Percentiles rank a stretch among this genome's conserved stretches.
Conservation (phyloP, 35 echinoderm and acorn worm species). For the Ophioderma brevispina region DNA sequence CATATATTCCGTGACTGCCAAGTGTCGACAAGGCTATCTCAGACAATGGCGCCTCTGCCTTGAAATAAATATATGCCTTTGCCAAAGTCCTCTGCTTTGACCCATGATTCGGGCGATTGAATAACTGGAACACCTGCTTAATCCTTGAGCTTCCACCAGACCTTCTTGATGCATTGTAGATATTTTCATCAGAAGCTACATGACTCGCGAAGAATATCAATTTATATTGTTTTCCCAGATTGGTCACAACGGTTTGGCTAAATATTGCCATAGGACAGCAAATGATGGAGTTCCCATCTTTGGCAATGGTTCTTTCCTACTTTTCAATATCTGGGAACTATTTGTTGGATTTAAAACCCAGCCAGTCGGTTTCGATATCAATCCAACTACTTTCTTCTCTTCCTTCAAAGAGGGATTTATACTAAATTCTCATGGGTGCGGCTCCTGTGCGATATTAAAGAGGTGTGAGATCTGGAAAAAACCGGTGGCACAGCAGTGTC, state of each 20-base stretch:
- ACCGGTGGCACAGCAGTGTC: constrained; percentile 4
- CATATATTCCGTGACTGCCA: too few species aligned
- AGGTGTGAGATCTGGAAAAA: constrained; percentile 16
- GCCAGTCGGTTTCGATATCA: too few species aligned
- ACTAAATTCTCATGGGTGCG: neutral
- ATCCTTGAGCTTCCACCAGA: neutral
- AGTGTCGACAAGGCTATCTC: neutral
- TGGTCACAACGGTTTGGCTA: neutral
- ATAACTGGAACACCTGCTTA: constrained; percentile 22
- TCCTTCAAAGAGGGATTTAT: constrained; percentile 29
- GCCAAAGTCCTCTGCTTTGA: neutral
- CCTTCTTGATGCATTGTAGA: constrained; percentile 25
- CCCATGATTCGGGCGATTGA: constrained; percentile 4
- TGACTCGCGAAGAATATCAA: constrained; percentile 2
- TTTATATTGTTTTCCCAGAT: neutral
- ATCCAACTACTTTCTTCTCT: too few species aligned
- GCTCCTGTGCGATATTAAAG: neutral
- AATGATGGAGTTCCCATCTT: neutral
- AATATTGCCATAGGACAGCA: neutral
- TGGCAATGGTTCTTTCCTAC: neutral
- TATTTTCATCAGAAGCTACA: neutral
- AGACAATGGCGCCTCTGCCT: neutral
- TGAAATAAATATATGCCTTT: constrained; percentile 9
- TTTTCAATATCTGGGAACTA: neutral
- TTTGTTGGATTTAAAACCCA: neutral